Conservation (phyloP, 2,888 invertebrate genomes). For the Tortricodes alternella region DNA sequence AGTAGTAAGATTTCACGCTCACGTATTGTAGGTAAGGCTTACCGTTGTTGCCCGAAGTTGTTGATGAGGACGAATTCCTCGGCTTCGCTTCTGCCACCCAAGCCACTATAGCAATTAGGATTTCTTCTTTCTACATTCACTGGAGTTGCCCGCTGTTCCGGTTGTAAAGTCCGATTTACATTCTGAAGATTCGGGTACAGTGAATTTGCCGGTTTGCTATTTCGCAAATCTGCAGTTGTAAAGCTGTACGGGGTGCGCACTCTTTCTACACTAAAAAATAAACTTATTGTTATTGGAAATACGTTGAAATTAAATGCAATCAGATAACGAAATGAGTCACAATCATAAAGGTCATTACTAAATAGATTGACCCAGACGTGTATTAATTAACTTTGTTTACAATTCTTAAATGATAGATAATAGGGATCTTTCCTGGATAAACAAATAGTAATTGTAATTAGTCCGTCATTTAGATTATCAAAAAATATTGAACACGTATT, state of each 20-base stretch:
- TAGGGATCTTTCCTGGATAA: no score
- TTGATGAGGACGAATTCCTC: constrained; percentile 1
- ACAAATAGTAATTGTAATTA: no score
- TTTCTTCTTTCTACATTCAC: neutral
- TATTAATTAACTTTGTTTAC: no score
- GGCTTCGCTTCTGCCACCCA: neutral
- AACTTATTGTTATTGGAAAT: no score
- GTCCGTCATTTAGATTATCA: no score
- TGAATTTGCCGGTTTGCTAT: neutral
- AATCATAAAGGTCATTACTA: no score
- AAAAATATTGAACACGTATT: no score
- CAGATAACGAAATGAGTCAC: no score
- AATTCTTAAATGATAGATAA: no score
- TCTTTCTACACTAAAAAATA: constrained; percentile 3
- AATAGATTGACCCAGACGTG: no score
- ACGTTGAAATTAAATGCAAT: no score
- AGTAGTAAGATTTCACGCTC: no score
- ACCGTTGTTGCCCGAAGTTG: neutral
- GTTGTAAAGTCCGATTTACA: neutral
- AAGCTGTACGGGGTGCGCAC: neutral
- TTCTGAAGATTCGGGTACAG: constrained; percentile 18
- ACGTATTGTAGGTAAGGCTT: neutral
- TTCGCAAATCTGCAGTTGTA: neutral
- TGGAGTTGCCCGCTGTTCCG: neutral
- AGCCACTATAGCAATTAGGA: neutral